Evolutionary conservation across 2,888 invertebrate species (phyloP), one percentile per base, ranked within the genome.

Genomic region (Drosophila mimetica): DNA sequence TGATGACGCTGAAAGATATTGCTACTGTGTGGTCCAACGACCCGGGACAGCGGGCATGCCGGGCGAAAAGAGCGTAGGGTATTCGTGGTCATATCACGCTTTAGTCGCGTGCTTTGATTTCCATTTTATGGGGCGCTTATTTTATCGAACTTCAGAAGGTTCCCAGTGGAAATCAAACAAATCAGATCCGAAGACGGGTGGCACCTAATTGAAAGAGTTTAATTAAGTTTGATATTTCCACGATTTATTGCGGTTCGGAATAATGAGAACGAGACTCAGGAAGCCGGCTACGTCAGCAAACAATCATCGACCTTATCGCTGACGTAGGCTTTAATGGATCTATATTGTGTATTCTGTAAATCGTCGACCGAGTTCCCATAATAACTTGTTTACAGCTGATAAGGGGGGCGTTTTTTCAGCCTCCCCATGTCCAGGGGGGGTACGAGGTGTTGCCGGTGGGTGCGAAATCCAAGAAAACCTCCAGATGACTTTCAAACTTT

Each of bases 401-500:
- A 79, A 77, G 64, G 48, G 16, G 42, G 34, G 54, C 3, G 34
- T 25, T 41, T 42, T 44, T 9, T 16, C 25, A 22, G 34, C 41
- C 63, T 51, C 60, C 59, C 44, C 47, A n/a, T 41, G 28, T 47
- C 22, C n/a, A 22, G 41, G 16, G 39, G 14, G 6, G 25, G 25
- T 25, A n/a, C n/a, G n/a, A n/a, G n/a, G 42, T 36, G 36, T 25
- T 16, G 51, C 20, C 22, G 32, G 50, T 7, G 51, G 70, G 71
- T 53, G 53, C 50, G 37, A 54, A 42, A 48, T 52, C 36, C 52
- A 71, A 48, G 51, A 48, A 48, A 79, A 59, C 76, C 72, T 73
- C 25, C 25, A 76, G 51, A 78, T 84, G 82, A 86, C 81, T 76
- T 82, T 86, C 66, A 82, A 71, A 71, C 66, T 55, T 79, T 71